These are phyloP conservation scores for Oryctes rhinoceros DNA, from an alignment of 1,140 invertebrate genomes.

Conservation along the genomic window DNA sequence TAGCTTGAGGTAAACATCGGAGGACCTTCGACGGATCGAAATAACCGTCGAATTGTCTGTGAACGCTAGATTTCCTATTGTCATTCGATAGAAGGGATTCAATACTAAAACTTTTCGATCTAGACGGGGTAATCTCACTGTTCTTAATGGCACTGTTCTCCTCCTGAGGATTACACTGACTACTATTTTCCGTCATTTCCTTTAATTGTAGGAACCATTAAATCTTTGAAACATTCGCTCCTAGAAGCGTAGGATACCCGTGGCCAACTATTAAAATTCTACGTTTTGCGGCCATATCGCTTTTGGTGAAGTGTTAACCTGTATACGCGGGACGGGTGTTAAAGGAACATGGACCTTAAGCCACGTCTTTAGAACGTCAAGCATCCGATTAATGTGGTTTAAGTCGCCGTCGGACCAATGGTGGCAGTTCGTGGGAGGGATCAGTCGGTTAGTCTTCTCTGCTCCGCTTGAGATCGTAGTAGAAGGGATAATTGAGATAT, in stretches of 20 bases:
- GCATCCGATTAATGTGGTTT: conserved; percentile 4
- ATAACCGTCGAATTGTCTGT: not conserved
- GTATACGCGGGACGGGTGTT: not conserved
- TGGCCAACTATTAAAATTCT: not conserved
- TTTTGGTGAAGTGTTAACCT: not conserved
- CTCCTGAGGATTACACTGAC: too few species aligned
- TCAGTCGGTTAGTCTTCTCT: conserved; percentile 18
- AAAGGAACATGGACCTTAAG: conserved; percentile 27
- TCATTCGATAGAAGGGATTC: conserved; percentile 45
- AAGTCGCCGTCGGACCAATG: conserved; percentile 42
- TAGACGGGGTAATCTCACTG: not conserved
- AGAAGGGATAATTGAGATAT: conserved; percentile 48
- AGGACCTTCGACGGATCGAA: not conserved
- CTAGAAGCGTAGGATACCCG: not conserved
- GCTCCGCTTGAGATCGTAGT: not conserved
- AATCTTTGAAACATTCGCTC: not conserved
- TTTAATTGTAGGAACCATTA: too few species aligned
- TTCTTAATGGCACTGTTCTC: not conserved
- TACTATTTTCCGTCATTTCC: conserved; percentile 14
- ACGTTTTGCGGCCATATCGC: conserved; percentile 4
- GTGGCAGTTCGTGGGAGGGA: conserved; percentile 39
- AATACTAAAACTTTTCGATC: conserved; percentile 48
- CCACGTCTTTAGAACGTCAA: conserved; percentile 14
- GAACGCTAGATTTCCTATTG: not conserved
- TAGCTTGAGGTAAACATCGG: not conserved